Conservation (phyloP, 2,888 invertebrate species). For the Euplexia lucipara region DNA sequence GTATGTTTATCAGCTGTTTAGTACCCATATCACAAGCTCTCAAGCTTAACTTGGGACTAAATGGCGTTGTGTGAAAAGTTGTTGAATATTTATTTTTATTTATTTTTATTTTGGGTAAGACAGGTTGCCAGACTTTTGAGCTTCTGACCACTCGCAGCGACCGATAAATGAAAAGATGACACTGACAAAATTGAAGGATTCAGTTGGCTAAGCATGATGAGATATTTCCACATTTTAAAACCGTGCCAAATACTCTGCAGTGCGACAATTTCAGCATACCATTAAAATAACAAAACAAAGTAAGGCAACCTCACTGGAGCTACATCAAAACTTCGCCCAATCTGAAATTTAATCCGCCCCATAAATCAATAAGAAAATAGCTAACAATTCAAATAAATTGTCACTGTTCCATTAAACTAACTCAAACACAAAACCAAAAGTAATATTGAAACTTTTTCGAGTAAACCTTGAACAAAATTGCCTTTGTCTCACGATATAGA, state of each 20-base stretch:
- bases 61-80: too few species aligned
- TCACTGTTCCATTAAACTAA: slow-evolving; percentile 50
- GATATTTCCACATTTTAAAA: not conserved
- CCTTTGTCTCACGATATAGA: slow-evolving; percentile 60
- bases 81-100: too few species aligned
- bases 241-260: slow-evolving; percentile 19
- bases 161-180: too few species aligned
- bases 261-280: slow-evolving; percentile 31
- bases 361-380: slow-evolving; percentile 47
- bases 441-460: slow-evolving; percentile 58
- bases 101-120: too few species aligned
- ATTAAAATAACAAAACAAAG: slow-evolving; percentile 13
- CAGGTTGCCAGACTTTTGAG: too few species aligned
- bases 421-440: slow-evolving; percentile 47
- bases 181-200: not conserved
- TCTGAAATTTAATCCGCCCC: slow-evolving; percentile 46
- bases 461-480: slow-evolving; percentile 63
- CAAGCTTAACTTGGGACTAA: too few species aligned
- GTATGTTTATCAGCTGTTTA: too few species aligned
- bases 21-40: too few species aligned
- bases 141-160: too few species aligned
- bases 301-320: slow-evolving; percentile 11
- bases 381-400: slow-evolving; percentile 51
- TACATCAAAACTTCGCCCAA: slow-evolving; percentile 32
- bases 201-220: not conserved